Evolutionary conservation across 2,888 invertebrate species (phyloP).

Genomic region (Dryomyza anilis): DNA sequence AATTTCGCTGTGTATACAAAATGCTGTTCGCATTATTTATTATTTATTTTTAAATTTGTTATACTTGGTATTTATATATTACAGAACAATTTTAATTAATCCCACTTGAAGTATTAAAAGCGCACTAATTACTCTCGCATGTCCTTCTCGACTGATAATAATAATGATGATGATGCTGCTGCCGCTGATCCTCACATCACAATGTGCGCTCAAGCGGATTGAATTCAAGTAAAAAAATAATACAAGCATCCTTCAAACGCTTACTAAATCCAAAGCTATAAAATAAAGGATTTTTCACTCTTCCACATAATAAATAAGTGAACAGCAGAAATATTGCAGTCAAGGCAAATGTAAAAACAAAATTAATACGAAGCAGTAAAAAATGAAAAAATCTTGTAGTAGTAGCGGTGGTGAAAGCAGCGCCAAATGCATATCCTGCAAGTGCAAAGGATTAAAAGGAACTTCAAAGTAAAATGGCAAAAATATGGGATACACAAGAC

Average conservation of each 20-base stretch:
- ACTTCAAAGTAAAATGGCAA: slow-evolving; percentile 27
- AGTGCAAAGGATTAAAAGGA: slow-evolving; percentile 31
- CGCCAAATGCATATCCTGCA: not conserved
- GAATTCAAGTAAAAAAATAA: slow-evolving; percentile 16
- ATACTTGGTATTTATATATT: too few species aligned
- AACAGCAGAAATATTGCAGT: not conserved
- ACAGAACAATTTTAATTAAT: slow-evolving; percentile 39
- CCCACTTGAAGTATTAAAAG: slow-evolving; percentile 37
- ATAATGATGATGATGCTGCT: not conserved
- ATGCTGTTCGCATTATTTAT: too few species aligned
- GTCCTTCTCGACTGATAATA: not conserved
- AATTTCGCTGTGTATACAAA: too few species aligned
- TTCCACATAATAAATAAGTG: slow-evolving; percentile 26
- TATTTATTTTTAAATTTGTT: too few species aligned
- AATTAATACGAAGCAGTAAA: not conserved
- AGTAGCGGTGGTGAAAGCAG: too few species aligned
- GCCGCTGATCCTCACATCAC: not conserved
- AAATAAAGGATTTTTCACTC: slow-evolving; percentile 19
- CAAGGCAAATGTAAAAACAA: not conserved
- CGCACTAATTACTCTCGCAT: slow-evolving; percentile 36
- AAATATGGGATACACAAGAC: not conserved
- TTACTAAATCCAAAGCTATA: not conserved
- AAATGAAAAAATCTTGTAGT: too few species aligned
- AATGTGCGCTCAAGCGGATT: slow-evolving; percentile 21
- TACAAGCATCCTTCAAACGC: not conserved